These are phyloP conservation scores for Antheraea assamensis DNA, from an alignment of 2,888 invertebrate genomes.

Conservation along the genomic window DNA sequence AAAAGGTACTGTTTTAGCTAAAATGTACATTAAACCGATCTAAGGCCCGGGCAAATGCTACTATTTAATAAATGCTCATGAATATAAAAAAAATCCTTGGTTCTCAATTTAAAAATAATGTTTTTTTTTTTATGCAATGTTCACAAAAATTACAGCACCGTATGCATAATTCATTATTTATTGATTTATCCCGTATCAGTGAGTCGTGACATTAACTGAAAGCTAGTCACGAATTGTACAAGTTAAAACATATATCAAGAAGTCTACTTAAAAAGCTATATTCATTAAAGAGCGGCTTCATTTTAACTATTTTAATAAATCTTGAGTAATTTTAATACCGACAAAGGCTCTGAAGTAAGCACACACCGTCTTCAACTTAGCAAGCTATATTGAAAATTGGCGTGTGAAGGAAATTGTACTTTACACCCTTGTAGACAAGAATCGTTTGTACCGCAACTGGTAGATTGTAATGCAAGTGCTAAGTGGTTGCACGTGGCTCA, in stretches of 20 bases:
- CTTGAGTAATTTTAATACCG: conserved; percentile 73
- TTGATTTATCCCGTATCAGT: neutral
- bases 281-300: conserved; percentile 67
- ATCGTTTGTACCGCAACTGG: conserved; percentile 51
- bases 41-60: too few relatives aligned
- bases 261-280: conserved; percentile 50
- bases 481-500: conserved; percentile 76
- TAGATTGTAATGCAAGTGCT: conserved; percentile 64
- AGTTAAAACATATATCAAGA: neutral
- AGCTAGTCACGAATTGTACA: neutral
- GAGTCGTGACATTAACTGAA: neutral
- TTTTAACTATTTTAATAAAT: conserved; percentile 74
- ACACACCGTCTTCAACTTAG: conserved; percentile 58
- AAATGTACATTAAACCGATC: too few relatives aligned
- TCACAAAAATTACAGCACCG: neutral
- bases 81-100: too few relatives aligned
- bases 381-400: conserved; percentile 55
- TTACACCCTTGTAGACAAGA: conserved; percentile 46
- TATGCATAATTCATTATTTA: neutral
- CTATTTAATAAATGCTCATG: too few relatives aligned
- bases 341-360: conserved; percentile 71
- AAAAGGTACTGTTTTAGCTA: too few relatives aligned
- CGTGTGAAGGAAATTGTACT: conserved; percentile 60
- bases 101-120: neutral
- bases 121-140: neutral